phyloP scores from a whole-genome alignment of 2,797 vertebrate species.

The Argya squamiceps region DNA sequence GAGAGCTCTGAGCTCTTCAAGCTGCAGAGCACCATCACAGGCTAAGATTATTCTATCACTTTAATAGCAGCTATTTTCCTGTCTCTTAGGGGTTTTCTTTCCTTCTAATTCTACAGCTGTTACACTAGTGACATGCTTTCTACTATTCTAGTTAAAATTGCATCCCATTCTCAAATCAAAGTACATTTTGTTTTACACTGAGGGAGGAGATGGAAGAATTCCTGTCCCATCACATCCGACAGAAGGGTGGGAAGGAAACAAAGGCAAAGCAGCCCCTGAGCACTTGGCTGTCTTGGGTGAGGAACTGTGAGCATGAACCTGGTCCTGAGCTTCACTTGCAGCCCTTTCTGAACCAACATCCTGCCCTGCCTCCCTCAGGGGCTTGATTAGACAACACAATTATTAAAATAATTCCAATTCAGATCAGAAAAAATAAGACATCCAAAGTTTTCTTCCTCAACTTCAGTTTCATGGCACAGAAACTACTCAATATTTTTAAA shows the following conservation, averaged over 20 bases:
- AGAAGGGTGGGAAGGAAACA: not conserved
- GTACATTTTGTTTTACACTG: not conserved
- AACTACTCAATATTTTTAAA: not conserved
- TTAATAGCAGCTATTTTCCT: conserved; percentile 46
- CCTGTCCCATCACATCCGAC: not conserved
- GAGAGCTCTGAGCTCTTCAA: not conserved
- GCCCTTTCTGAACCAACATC: not conserved
- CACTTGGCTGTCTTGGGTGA: not conserved
- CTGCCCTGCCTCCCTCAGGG: not conserved
- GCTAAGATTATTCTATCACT: not conserved
- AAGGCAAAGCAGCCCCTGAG: not conserved
- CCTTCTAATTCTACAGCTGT: not conserved
- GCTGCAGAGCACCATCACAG: not conserved
- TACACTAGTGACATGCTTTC: not conserved
- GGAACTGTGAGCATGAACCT: accelerated
- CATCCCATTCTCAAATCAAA: not conserved
- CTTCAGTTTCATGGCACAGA: not conserved
- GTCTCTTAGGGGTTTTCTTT: conserved; percentile 16
- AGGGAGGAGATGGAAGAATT: not conserved
- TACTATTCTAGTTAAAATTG: not conserved
- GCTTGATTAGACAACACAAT: too few relatives aligned
- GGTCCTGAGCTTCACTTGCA: accelerated
- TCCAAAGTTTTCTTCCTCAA: not conserved
- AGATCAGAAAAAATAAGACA: not conserved
- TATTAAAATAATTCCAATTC: not conserved